Percentiles rank a stretch among this genome's conserved stretches.
Conservation (phyloP, 2,888 invertebrate species). For the Drosophila merina region DNA sequence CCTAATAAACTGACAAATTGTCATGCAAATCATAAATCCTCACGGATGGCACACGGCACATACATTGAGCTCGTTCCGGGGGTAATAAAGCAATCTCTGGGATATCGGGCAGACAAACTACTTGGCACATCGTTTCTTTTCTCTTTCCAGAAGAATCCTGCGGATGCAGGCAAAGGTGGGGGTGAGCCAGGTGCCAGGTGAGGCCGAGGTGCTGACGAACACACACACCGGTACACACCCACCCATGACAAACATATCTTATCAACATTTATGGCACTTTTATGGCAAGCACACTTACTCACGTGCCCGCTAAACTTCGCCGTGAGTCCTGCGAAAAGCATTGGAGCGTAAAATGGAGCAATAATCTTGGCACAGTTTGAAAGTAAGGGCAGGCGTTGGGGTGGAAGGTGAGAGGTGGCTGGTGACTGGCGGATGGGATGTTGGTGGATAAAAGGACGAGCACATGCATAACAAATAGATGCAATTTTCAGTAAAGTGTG, state of each 20-base stretch:
- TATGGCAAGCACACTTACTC: conserved; percentile 40
- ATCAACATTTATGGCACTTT: conserved; percentile 74
- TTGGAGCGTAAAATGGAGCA: conserved; percentile 70
- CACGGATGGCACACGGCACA: conserved; percentile 14
- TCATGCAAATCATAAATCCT: conserved; percentile 29
- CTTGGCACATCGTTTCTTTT: conserved; percentile 47
- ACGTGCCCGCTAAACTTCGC: conserved; percentile 44
- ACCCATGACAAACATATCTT: conserved; percentile 66
- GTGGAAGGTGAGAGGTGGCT: background rate
- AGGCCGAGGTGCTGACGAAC: conserved; percentile 18
- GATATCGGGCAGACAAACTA: conserved; percentile 47
- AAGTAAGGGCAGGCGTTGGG: conserved; percentile 2
- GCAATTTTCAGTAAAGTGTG: background rate
- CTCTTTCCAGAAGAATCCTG: conserved; percentile 5
- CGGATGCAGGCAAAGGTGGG: conserved; percentile 31
- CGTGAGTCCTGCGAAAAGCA: conserved; percentile 46
- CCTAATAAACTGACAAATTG: conserved; percentile 42
- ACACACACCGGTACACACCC: background rate
- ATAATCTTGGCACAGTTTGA: conserved; percentile 65
- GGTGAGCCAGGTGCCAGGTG: background rate
- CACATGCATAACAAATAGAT: conserved; percentile 29
- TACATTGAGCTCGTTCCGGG: conserved; percentile 15
- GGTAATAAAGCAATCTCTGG: conserved; percentile 56
- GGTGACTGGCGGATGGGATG: background rate
- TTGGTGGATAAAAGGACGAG: background rate